phyloP scores from a whole-genome alignment of 2,888 invertebrate species.

The Orthosia gracilis region DNA sequence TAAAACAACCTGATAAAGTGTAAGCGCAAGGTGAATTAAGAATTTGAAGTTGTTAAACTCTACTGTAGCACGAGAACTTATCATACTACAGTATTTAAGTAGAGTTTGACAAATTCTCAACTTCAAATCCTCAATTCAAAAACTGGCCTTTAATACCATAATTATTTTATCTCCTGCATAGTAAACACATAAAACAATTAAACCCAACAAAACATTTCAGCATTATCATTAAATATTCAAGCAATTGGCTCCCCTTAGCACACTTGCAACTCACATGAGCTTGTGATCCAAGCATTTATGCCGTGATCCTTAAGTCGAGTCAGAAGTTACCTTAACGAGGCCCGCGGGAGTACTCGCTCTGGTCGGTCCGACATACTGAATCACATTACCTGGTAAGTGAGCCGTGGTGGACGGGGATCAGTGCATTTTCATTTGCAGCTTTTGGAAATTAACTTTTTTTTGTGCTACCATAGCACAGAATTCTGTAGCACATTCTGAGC shows the following conservation, averaged over 20 bases:
- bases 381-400: conserved; percentile 57
- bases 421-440: conserved; percentile 18
- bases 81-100: too few relatives aligned
- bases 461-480: too few relatives aligned
- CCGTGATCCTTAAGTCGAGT: conserved; percentile 71
- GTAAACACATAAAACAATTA: conserved; percentile 19
- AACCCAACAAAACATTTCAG: neutral
- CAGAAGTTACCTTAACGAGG: conserved; percentile 72
- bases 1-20: too few relatives aligned
- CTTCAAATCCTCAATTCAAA: too few relatives aligned
- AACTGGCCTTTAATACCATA: neutral
- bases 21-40: too few relatives aligned
- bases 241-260: conserved; percentile 63
- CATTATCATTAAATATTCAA: conserved; percentile 48
- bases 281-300: conserved; percentile 69
- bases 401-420: conserved; percentile 27
- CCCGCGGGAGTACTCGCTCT: conserved; percentile 68
- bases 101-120: too few relatives aligned
- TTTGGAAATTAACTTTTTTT: conserved; percentile 3
- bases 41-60: too few relatives aligned
- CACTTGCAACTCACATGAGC: conserved; percentile 55
- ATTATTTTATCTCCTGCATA: neutral
- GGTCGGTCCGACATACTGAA: conserved; percentile 55
- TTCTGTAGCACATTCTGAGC: too few relatives aligned
- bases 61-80: too few relatives aligned